Percentiles rank a stretch among this genome's conserved stretches.
Conservation (phyloP, 1,140 invertebrate genomes). For the roundworm (Caenorhabditis elegans) region DNA sequence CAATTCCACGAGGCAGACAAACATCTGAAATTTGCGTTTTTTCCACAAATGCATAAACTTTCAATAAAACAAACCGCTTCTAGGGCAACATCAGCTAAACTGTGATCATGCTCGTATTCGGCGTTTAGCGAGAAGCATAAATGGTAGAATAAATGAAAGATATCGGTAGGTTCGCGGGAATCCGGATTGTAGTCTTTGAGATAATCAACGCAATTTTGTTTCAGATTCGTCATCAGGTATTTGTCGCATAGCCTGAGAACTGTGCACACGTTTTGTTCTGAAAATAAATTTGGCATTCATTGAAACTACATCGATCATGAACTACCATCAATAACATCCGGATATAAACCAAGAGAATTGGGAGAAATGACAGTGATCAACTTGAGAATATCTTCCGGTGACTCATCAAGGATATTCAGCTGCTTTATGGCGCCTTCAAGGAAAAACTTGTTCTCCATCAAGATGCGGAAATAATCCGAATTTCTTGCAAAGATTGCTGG, state of each 20-base stretch:
- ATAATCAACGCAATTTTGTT: not conserved
- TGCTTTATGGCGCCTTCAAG: not conserved
- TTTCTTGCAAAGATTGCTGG: not conserved
- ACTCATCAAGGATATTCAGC: not conserved
- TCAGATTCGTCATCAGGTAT: not conserved
- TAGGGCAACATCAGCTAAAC: not conserved
- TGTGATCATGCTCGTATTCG: not conserved
- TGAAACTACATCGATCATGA: no score
- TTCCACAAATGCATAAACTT: not conserved
- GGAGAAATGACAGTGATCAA: slow-evolving; percentile 4
- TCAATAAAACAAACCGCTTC: not conserved
- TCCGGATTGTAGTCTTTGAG: not conserved
- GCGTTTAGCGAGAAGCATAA: not conserved
- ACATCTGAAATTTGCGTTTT: no score
- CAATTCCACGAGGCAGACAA: not conserved
- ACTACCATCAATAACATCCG: not conserved
- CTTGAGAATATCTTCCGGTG: not conserved
- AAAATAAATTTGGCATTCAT: not conserved
- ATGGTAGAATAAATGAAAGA: not conserved
- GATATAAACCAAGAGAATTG: not conserved
- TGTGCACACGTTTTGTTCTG: not conserved
- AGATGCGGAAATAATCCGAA: slow-evolving; percentile 14
- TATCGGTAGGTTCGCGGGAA: not conserved
- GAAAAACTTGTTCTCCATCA: not conserved
- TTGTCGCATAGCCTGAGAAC: not conserved